Evolutionary conservation across 2,113 vertebrate genomes (phyloP).

Genomic region (Sander vitreus): DNA sequence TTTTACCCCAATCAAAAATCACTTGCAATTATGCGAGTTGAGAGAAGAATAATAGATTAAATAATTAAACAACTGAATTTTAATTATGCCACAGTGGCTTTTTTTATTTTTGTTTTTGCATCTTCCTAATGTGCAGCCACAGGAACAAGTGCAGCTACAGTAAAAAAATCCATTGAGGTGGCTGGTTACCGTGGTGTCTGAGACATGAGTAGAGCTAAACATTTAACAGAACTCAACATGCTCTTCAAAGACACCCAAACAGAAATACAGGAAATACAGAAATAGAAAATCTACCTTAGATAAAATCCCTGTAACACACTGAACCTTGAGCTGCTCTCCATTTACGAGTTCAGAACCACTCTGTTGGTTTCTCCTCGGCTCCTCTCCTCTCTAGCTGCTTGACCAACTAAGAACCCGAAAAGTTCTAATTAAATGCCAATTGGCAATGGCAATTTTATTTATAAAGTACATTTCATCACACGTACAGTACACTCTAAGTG

Average conservation of each 20-base stretch:
- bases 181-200: background rate
- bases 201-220: background rate
- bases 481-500: too few species aligned
- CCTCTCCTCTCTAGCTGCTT: conserved; percentile 5
- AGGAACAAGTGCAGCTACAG: conserved; percentile 11
- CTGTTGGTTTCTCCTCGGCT: background rate
- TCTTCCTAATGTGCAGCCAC: conserved; percentile 12
- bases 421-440: conserved; percentile 20
- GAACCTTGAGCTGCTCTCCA: too few species aligned
- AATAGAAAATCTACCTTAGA: background rate
- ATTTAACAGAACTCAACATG: background rate
- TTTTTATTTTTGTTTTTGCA: conserved; percentile 29
- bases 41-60: conserved; percentile 35
- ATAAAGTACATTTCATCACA: too few species aligned
- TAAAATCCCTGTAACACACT: background rate
- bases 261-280: background rate
- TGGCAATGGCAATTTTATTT: too few species aligned
- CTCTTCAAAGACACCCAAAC: background rate
- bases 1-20: conserved; percentile 43
- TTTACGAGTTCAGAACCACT: background rate
- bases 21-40: conserved; percentile 38
- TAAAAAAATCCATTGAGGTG: background rate
- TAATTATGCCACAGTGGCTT: conserved; percentile 34
- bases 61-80: conserved; percentile 30
- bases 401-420: conserved; percentile 23